A percentile compares a stretch with the other conserved stretches of the same genome.
Evolutionary conservation across 1,140 invertebrate genomes (phyloP).

Genomic region (Physella acuta): DNA sequence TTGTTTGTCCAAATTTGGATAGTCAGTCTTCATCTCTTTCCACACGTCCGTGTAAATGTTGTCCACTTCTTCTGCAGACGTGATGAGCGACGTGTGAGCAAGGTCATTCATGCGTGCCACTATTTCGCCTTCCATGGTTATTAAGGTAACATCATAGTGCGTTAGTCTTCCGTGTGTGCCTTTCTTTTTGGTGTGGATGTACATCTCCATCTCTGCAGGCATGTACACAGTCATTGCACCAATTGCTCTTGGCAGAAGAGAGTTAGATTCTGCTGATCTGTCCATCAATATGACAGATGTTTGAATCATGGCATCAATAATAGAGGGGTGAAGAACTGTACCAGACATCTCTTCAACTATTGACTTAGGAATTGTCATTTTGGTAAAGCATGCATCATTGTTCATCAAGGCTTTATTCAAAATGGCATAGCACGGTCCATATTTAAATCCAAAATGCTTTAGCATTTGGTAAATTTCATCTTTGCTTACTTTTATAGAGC

Average conservation of each 20-base stretch:
- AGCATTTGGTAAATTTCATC: constrained; percentile 34
- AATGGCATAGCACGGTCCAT: constrained; percentile 33
- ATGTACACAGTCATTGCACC: constrained; percentile 6
- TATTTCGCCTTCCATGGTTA: constrained; percentile 33
- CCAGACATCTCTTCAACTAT: constrained; percentile 29
- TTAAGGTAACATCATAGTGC: constrained; percentile 30
- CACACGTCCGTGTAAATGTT: constrained; percentile 11
- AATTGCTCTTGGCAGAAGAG: constrained; percentile 20
- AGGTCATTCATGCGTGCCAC: constrained; percentile 29
- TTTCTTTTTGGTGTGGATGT: constrained; percentile 14
- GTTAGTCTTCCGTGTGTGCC: constrained; percentile 8
- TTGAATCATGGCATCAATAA: constrained; percentile 41
- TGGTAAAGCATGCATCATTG: constrained; percentile 33
- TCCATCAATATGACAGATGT: constrained; percentile 26
- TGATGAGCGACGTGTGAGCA: constrained; percentile 1
- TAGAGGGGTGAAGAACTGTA: constrained; percentile 38
- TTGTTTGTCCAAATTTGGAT: neutral
- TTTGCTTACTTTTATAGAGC: constrained; percentile 23
- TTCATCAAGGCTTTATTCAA: constrained; percentile 26
- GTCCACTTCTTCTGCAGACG: neutral
- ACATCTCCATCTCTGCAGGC: constrained; percentile 22
- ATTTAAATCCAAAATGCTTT: constrained; percentile 33
- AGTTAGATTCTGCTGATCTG: constrained; percentile 6
- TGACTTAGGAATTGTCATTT: constrained; percentile 26
- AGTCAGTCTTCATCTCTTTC: neutral